These are phyloP conservation scores for Euleptes europaea DNA, from an alignment of 2,113 vertebrate species.

Conservation along the genomic window DNA sequence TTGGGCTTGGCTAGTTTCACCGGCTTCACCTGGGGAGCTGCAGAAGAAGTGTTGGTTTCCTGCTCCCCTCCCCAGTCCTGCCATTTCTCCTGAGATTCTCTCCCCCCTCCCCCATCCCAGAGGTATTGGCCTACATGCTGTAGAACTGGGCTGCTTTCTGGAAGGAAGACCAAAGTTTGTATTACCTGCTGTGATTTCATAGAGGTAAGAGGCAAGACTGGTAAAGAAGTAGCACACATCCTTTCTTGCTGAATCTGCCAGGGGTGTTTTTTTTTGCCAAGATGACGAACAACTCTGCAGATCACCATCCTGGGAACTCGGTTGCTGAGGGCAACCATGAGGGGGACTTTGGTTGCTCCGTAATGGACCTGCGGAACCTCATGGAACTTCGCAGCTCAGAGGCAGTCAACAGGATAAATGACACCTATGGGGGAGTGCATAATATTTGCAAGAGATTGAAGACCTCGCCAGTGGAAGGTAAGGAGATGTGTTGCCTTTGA, in stretches of 20 bases:
- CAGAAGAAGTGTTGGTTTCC: conserved; percentile 44
- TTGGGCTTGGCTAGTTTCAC: conserved; percentile 72
- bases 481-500: conserved; percentile 18
- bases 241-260: fast-evolving
- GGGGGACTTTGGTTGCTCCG: conserved; percentile 88
- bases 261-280: not conserved
- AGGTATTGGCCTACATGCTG: not conserved
- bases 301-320: conserved; percentile 87
- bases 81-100: conserved; percentile 12
- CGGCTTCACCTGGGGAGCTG: conserved; percentile 42
- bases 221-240: not conserved
- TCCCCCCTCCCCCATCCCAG: not conserved
- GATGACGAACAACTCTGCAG: conserved; percentile 88
- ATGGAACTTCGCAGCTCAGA: conserved; percentile 91
- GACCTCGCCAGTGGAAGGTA: conserved; percentile 93
- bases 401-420: conserved; percentile 81
- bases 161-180: not conserved
- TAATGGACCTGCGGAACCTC: conserved; percentile 84
- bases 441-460: conserved; percentile 88
- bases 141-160: not conserved
- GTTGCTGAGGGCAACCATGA: conserved; percentile 85
- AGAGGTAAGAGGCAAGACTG: not conserved
- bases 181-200: not conserved
- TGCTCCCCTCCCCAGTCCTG: not conserved
- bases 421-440: conserved; percentile 82